Conservation (phyloP, 2,797 vertebrate species). For the Scolopax bukidnonensis region DNA sequence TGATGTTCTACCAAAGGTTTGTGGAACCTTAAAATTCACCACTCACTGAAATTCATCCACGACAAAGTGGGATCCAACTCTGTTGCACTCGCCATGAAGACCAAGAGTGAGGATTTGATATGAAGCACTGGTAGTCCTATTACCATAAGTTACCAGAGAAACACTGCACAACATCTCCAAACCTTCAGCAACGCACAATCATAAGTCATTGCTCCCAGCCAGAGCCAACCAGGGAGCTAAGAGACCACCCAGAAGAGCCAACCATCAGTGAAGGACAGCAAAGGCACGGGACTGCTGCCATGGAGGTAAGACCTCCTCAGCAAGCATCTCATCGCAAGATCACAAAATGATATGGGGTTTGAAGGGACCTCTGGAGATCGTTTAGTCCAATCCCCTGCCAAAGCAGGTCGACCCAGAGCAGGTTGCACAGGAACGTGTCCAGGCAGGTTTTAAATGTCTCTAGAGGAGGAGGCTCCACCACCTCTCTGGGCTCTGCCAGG, state of each 20-base stretch:
- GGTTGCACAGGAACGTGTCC: no score
- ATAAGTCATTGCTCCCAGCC: not conserved
- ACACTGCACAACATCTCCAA: not conserved
- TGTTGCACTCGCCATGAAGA: rapidly evolving
- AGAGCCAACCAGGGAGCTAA: not conserved
- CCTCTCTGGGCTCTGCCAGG: no score
- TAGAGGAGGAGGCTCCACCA: no score
- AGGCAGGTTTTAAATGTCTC: no score
- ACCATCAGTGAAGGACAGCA: rapidly evolving
- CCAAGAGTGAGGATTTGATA: not conserved
- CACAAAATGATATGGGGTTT: no score
- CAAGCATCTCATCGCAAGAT: not conserved
- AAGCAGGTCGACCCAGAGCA: no score
- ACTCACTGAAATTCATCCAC: not conserved
- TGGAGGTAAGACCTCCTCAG: not conserved
- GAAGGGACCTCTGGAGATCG: no score
- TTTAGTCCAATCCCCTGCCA: no score
- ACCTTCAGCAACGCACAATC: not conserved
- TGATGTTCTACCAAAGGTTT: not conserved
- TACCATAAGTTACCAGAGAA: not conserved
- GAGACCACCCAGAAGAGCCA: not conserved
- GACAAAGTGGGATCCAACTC: not conserved
- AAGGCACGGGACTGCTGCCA: not conserved
- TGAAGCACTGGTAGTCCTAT: not conserved
- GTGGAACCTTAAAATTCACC: not conserved